Conservation (phyloP, 1,140 invertebrate genomes). For the Drosophila virilis region DNA sequence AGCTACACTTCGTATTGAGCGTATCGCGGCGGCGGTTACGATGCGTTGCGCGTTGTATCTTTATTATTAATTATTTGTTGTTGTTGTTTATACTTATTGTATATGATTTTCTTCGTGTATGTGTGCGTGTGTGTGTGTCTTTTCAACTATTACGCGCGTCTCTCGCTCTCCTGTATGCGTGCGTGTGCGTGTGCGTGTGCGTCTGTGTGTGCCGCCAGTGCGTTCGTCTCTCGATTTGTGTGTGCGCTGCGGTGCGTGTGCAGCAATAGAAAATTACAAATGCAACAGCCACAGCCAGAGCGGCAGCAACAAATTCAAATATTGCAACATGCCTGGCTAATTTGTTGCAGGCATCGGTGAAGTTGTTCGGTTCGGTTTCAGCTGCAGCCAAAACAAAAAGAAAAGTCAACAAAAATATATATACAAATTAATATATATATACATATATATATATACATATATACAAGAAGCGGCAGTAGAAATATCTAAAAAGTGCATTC, state of each 20-base stretch:
- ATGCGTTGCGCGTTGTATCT: constrained; percentile 83
- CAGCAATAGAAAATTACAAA: constrained; percentile 37
- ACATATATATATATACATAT: constrained; percentile 3
- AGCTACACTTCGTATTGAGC: constrained; percentile 84
- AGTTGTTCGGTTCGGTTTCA: constrained; percentile 76
- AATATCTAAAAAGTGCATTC: constrained; percentile 64
- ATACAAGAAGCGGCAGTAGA: constrained; percentile 5
- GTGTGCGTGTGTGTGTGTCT: constrained; percentile 41
- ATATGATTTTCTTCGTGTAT: constrained; percentile 36
- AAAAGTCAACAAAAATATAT: constrained; percentile 18
- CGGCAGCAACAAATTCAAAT: constrained; percentile 39
- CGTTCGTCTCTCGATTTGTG: constrained; percentile 3
- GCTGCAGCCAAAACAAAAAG: constrained; percentile 34
- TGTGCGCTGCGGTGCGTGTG: constrained; percentile 24
- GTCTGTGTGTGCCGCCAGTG: constrained; percentile 24
- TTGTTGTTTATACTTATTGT: constrained; percentile 69
- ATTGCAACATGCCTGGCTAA: constrained; percentile 67
- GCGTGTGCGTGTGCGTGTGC: constrained; percentile 30
- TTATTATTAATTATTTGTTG: constrained; percentile 83
- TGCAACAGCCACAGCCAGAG: constrained; percentile 20
- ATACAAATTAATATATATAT: neutral
- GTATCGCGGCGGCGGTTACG: constrained; percentile 83
- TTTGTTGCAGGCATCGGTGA: constrained; percentile 49
- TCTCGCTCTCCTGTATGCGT: constrained; percentile 18
- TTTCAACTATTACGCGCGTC: constrained; percentile 33